phyloP scores from a whole-genome alignment of 2,113 vertebrate genomes.

The Anhinga anhinga region DNA sequence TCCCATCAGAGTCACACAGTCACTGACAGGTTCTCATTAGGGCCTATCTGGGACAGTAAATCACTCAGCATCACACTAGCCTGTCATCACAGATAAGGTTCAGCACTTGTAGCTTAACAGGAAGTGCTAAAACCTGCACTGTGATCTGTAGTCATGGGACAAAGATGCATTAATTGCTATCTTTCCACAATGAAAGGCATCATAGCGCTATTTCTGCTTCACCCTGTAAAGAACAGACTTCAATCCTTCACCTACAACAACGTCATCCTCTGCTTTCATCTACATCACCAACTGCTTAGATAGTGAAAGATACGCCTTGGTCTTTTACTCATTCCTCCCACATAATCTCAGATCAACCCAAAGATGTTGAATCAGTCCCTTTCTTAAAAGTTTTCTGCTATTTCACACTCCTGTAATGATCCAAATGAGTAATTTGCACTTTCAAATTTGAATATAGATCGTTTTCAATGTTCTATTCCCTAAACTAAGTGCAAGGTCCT shows the following conservation, averaged over 20 bases:
- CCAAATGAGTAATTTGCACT: background rate
- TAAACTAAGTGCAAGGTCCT: background rate
- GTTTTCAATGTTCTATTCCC: background rate
- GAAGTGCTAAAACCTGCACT: background rate
- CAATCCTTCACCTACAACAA: background rate
- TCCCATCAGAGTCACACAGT: background rate
- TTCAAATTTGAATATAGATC: background rate
- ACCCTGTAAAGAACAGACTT: background rate
- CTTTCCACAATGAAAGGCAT: background rate
- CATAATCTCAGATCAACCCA: background rate
- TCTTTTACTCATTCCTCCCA: background rate
- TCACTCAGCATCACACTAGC: background rate
- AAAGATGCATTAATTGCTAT: background rate
- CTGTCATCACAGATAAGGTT: background rate
- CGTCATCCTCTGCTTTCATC: background rate
- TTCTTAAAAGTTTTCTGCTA: background rate
- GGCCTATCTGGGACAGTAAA: background rate
- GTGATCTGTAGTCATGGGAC: background rate
- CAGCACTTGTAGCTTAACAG: background rate
- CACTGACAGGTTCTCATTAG: background rate
- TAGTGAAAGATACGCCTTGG: background rate
- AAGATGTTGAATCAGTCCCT: background rate
- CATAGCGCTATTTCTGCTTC: background rate
- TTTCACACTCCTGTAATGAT: background rate
- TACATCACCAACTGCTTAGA: background rate